Base-by-base conservation (phyloP, 2,797 vertebrate species). In the Rhinella marina region DNA sequence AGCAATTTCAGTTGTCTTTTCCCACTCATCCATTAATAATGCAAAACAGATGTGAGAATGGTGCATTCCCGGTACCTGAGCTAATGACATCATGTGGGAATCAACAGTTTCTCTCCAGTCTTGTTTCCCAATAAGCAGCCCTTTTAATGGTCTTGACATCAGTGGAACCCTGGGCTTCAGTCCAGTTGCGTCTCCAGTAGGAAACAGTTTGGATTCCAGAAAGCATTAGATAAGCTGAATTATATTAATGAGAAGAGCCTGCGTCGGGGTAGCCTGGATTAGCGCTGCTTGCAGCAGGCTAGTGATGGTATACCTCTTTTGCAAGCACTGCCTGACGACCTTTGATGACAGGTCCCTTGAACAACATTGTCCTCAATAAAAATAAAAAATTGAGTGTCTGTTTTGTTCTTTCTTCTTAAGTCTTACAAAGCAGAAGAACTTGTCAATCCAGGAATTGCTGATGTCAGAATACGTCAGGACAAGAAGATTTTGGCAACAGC, bases 31-130 rank as follows among this genome's bases (percentile, higher is more conserved):
- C 93, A 90, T 92, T 93, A 92, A 94, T 97, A 98, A 98, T 97
- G 93, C 88, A 94, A 96, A 96, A 95, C 97, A 98, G 97, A 97
- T 98, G 97, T 93, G 62, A 88, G 91, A 92, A 88, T 91, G 92
- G 91, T 90, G 93, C 97, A 97, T 98, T 97, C 97, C 96, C 95
- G 92, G 93, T 95, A 95, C 94, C 93, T 97, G 97, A 97, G 95
- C 96, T 97, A 97, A 98, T 96, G 94, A 92, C 93, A 91, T 91
- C 92, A 0, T n/a, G 66, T 90, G 90, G 91, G 92, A 92, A 93
- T 91, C 90, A 92, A 93, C 92, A 94, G 91, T 94, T 94, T 92
- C 93, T 92, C 91, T 25, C 92, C 92, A 92, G 92, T 93, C 92
- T 92, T 92, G 81, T 32, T 80, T 90, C 92, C 90, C 90, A 91